These are phyloP conservation scores for Ditylenchus weischeri DNA, from an alignment of 2,888 invertebrate species.

Conservation along the genomic window DNA sequence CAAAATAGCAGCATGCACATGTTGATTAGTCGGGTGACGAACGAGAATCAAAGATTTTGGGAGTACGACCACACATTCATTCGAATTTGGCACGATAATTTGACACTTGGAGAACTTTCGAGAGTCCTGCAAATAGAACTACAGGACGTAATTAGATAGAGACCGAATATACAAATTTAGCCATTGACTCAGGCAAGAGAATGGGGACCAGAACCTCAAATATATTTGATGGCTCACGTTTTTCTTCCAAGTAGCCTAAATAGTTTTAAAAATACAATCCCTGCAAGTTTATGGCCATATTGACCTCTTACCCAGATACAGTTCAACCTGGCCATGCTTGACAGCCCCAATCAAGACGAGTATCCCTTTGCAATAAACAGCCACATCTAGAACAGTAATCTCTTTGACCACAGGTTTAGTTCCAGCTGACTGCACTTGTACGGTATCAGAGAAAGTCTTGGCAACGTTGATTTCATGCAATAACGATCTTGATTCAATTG, in stretches of 20 bases:
- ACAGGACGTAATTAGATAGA: not conserved
- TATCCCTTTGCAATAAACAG: conserved; percentile 21
- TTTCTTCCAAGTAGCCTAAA: conserved; percentile 23
- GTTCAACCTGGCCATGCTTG: conserved; percentile 11
- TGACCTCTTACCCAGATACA: conserved; percentile 17
- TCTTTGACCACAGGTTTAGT: conserved; percentile 13
- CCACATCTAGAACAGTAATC: conserved; percentile 17
- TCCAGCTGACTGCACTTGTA: conserved; percentile 5
- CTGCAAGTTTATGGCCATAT: too few species aligned
- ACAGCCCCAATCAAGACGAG: conserved; percentile 19
- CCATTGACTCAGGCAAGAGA: conserved; percentile 11
- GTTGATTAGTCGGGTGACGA: conserved; percentile 13
- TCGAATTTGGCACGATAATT: conserved; percentile 21
- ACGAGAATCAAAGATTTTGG: conserved; percentile 21
- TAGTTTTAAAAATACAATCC: not conserved
- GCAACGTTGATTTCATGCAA: conserved; percentile 24
- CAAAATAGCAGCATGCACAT: conserved; percentile 4
- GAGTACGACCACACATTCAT: conserved; percentile 30
- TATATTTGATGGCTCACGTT: not conserved
- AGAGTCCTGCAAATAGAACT: conserved; percentile 7
- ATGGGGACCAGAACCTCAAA: conserved; percentile 6
- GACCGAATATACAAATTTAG: conserved; percentile 11
- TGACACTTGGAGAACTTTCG: conserved; percentile 15
- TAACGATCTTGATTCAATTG: conserved; percentile 14
- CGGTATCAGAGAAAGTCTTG: conserved; percentile 9